Evolutionary conservation across 1,140 invertebrate species (phyloP).

Genomic region (Rhizoglyphus robini): DNA sequence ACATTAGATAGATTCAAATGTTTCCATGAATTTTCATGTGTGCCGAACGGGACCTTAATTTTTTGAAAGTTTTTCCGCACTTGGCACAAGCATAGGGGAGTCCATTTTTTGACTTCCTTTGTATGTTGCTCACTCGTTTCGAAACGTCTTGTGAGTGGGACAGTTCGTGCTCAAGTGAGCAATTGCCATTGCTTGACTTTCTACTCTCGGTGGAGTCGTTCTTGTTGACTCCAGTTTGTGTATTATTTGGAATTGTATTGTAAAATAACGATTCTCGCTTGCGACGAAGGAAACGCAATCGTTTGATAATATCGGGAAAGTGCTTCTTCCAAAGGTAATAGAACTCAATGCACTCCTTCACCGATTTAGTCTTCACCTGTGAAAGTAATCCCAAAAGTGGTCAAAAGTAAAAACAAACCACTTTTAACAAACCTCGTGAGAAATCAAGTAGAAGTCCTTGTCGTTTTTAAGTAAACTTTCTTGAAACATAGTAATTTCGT

Average conservation of each 20-base stretch:
- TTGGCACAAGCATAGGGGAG: constrained; percentile 77
- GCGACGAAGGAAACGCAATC: constrained; percentile 41
- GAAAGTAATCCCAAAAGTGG: constrained; percentile 7
- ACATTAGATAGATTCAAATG: too few species aligned
- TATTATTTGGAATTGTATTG: constrained; percentile 32
- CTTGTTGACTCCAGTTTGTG: constrained; percentile 16
- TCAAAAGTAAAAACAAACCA: constrained; percentile 21
- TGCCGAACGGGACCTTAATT: constrained; percentile 92
- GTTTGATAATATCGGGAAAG: constrained; percentile 66
- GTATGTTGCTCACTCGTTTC: constrained; percentile 8
- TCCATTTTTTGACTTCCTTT: constrained; percentile 23
- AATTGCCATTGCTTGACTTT: too few species aligned
- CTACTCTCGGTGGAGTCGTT: neutral
- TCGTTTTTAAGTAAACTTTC: constrained; percentile 72
- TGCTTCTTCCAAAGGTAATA: constrained; percentile 98
- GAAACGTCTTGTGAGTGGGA: too few species aligned
- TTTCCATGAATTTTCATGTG: constrained; percentile 84
- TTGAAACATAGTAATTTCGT: constrained; percentile 76
- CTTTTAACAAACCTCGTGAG: constrained; percentile 53
- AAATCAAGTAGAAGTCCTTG: constrained; percentile 81
- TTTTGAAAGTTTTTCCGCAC: constrained; percentile 92
- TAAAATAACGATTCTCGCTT: constrained; percentile 35
- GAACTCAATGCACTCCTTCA: constrained; percentile 89
- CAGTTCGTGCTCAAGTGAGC: too few species aligned
- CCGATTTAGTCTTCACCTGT: constrained; percentile 59